phyloP scores from a whole-genome alignment of 2,888 invertebrate species.

The Cyrtodaria siliqua region DNA sequence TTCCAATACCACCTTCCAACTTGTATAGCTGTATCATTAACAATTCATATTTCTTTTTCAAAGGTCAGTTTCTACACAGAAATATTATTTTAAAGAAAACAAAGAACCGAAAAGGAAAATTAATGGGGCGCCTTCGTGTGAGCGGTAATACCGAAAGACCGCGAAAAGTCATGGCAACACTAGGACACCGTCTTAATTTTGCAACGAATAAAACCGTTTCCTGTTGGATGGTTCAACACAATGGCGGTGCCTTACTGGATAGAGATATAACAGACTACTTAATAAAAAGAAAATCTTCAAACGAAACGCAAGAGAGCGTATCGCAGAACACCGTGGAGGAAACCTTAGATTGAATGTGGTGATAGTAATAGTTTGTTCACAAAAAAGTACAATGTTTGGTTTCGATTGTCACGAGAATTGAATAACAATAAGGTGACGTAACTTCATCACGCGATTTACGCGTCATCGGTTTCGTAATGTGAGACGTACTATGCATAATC shows the following conservation, averaged over 20 bases:
- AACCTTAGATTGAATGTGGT: too few relatives aligned
- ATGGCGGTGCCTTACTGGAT: constrained; percentile 73
- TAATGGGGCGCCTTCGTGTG: constrained; percentile 65
- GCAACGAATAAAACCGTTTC: constrained; percentile 70
- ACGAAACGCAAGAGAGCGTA: too few relatives aligned
- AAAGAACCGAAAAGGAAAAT: constrained; percentile 62
- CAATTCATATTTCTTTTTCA: constrained; percentile 29
- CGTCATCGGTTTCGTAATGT: too few relatives aligned
- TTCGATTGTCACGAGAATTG: too few relatives aligned
- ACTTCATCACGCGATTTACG: too few relatives aligned
- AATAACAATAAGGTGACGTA: too few relatives aligned
- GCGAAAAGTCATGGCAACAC: constrained; percentile 69
- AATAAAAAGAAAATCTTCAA: constrained; percentile 51
- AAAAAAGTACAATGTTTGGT: too few relatives aligned
- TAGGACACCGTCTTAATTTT: constrained; percentile 73
- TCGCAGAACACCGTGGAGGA: constrained; percentile 1
- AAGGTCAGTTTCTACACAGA: constrained; percentile 71
- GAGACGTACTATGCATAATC: too few relatives aligned
- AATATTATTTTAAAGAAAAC: constrained; percentile 66
- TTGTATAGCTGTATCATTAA: too few relatives aligned
- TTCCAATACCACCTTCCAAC: too few relatives aligned
- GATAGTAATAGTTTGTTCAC: too few relatives aligned
- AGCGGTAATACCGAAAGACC: constrained; percentile 63
- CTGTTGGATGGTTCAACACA: constrained; percentile 77
- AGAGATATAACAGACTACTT: constrained; percentile 75